Evolutionary conservation across 1,140 invertebrate species (phyloP).

Genomic region (Bombus confusus): DNA sequence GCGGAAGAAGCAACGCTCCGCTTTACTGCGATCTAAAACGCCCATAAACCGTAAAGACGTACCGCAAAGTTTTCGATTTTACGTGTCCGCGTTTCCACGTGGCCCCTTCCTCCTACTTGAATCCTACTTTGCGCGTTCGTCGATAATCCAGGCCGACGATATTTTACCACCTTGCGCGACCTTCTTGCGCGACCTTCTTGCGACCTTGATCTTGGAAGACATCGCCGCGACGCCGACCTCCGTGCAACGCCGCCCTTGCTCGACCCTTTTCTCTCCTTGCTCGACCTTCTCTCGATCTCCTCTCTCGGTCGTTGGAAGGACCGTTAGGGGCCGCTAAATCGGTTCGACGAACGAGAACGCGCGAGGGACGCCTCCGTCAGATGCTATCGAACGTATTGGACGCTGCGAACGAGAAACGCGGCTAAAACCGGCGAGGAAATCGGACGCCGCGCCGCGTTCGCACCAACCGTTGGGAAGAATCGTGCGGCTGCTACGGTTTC

Average conservation of each 20-base stretch:
- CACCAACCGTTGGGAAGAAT: slow-evolving; percentile 49
- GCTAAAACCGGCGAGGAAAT: slow-evolving; percentile 59
- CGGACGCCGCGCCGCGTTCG: slow-evolving; percentile 32
- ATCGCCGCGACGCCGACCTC: too few relatives aligned
- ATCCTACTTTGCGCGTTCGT: neutral
- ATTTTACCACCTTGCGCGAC: neutral
- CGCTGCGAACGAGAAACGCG: slow-evolving; percentile 42
- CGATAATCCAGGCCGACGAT: neutral
- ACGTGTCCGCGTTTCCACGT: slow-evolving; percentile 75
- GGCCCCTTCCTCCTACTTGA: slow-evolving; percentile 65
- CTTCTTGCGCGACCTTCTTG: neutral
- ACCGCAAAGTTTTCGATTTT: slow-evolving; percentile 82
- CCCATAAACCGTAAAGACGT: slow-evolving; percentile 77
- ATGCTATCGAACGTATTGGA: slow-evolving; percentile 28
- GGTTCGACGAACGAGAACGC: neutral
- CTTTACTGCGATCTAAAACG: slow-evolving; percentile 81
- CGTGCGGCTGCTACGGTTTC: neutral
- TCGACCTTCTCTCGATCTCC: neutral
- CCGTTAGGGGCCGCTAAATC: too few relatives aligned
- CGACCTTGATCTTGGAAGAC: neutral
- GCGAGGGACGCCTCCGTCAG: slow-evolving; percentile 2
- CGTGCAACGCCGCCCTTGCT: too few relatives aligned
- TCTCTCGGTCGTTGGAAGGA: neutral
- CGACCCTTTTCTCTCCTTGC: too few relatives aligned
- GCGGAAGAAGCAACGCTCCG: slow-evolving; percentile 77